Evolutionary conservation across 2,113 vertebrate species (phyloP).

Genomic region (Chionodraco myersi): DNA sequence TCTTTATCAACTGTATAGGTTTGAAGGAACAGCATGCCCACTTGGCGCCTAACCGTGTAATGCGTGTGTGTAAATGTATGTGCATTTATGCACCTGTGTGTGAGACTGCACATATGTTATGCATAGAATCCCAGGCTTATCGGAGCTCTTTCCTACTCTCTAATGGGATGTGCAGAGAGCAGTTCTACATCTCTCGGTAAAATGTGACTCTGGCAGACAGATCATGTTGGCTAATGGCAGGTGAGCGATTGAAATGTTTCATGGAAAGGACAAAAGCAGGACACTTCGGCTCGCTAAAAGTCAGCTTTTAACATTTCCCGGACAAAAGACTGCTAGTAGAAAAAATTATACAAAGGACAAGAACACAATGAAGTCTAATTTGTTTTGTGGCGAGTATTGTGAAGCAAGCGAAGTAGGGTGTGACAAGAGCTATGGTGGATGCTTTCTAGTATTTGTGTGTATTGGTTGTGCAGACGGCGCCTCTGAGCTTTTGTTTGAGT

Average conservation of each 20-base stretch:
- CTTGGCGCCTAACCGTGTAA: conserved; percentile 27
- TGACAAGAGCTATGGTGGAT: conserved; percentile 25
- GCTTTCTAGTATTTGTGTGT: conserved; percentile 35
- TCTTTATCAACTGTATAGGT: conserved; percentile 60
- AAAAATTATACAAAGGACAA: conserved; percentile 65
- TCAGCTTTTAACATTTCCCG: conserved; percentile 57
- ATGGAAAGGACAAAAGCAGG: conserved; percentile 70
- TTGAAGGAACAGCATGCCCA: conserved; percentile 41
- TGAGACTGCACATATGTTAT: conserved; percentile 40
- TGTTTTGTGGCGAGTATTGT: conserved; percentile 54
- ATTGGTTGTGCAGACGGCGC: conserved; percentile 17
- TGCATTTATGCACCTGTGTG: conserved; percentile 6
- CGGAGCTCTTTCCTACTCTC: conserved; percentile 57
- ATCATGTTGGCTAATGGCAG: conserved; percentile 68
- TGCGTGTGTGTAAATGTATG: conserved; percentile 4
- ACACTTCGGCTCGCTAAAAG: conserved; percentile 60
- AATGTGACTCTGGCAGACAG: conserved; percentile 68
- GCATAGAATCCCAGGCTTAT: conserved; percentile 59
- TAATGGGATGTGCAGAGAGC: conserved; percentile 73
- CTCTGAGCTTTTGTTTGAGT: conserved; percentile 53
- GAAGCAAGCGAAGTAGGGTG: conserved; percentile 28
- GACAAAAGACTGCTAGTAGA: conserved; percentile 50
- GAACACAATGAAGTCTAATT: conserved; percentile 64
- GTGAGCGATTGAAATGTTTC: conserved; percentile 71
- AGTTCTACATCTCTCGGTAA: conserved; percentile 58